Conservation (phyloP, 2,113 vertebrate species). For the Ginglymostoma cirratum region DNA sequence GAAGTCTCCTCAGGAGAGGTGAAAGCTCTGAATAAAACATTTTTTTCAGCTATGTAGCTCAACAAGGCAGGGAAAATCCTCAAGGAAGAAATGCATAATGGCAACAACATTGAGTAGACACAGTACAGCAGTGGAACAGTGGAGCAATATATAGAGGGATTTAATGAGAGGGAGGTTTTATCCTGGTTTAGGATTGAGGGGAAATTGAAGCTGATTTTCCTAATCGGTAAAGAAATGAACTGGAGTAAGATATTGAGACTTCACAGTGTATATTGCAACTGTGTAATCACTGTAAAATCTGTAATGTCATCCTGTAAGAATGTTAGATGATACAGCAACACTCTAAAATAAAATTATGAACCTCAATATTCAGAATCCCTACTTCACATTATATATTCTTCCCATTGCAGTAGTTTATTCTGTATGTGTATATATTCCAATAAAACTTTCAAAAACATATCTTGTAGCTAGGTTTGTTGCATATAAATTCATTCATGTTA, state of each 20-base stretch:
- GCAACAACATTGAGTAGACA: no score
- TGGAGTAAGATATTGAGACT: not conserved
- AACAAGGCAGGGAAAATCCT: no score
- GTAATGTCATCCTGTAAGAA: not conserved
- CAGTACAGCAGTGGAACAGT: no score
- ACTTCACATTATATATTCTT: not conserved
- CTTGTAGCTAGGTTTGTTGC: not conserved
- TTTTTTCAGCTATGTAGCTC: no score
- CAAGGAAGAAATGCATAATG: no score
- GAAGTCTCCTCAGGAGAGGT: no score
- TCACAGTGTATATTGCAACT: not conserved
- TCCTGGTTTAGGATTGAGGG: not conserved
- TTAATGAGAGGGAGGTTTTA: not conserved
- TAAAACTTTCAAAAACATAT: not conserved
- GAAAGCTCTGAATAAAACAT: no score
- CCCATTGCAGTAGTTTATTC: not conserved
- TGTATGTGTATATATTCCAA: not conserved
- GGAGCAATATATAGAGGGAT: no score
- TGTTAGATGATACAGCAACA: not conserved
- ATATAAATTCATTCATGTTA: not conserved
- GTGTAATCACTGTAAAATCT: not conserved
- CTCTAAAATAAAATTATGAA: not conserved
- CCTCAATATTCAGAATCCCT: not conserved
- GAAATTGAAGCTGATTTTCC: not conserved
- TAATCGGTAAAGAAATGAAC: not conserved